phyloP scores from a whole-genome alignment of 2,113 vertebrate species.

The Indicator indicator region DNA sequence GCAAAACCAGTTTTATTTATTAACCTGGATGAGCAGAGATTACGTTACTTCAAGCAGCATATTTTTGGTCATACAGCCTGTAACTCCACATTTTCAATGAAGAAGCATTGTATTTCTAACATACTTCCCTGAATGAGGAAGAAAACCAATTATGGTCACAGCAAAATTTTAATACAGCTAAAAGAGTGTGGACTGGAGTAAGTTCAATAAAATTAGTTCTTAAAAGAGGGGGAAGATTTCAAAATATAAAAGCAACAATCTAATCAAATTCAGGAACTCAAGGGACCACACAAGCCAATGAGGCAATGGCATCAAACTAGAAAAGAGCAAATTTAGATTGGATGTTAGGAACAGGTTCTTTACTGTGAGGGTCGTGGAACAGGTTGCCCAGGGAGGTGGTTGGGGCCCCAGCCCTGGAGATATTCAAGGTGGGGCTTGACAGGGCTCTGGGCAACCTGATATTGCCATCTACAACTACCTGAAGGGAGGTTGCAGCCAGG shows the following conservation, averaged over 20 bases:
- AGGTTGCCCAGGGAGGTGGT: no score
- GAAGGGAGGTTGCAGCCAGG: no score
- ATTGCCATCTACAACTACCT: no score
- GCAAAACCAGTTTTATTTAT: neutral
- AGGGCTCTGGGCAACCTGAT: no score
- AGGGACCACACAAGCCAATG: no score
- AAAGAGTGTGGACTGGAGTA: neutral
- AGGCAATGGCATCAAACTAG: no score
- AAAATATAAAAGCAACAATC: neutral
- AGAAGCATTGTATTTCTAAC: neutral
- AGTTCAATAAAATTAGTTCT: neutral
- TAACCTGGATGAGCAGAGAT: neutral
- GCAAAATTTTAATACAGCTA: neutral
- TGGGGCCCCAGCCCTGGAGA: no score
- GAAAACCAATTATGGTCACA: neutral
- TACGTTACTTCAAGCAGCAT: neutral
- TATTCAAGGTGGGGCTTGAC: no score
- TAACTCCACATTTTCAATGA: neutral
- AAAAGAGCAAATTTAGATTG: no score
- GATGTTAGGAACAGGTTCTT: no score
- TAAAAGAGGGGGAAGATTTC: neutral
- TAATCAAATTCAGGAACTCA: no score
- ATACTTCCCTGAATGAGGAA: neutral
- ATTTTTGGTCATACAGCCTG: neutral
- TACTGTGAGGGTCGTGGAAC: no score